Percentiles rank a stretch among this genome's conserved stretches.
phyloP scores from a whole-genome alignment of 1,140 invertebrate genomes.

The Adelges cooleyi region DNA sequence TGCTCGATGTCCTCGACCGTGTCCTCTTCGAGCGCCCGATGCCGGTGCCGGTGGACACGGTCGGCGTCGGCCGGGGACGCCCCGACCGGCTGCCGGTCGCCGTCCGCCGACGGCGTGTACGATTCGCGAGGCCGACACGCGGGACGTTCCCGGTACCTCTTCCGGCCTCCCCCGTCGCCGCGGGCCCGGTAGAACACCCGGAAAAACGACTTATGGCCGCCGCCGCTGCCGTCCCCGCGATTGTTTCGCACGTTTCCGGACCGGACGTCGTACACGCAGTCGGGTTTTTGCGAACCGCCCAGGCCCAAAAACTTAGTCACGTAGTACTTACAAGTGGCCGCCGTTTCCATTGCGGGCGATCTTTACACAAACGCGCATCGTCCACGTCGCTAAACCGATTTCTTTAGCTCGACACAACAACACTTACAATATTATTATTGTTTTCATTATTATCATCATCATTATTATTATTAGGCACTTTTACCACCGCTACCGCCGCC shows the following conservation, averaged over 20 bases:
- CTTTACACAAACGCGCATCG: background rate
- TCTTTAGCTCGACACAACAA: too few relatives aligned
- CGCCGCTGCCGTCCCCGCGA: background rate
- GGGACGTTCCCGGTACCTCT: background rate
- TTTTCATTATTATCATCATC: too few relatives aligned
- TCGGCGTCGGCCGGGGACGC: background rate
- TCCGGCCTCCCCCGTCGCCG: background rate
- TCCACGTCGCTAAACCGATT: background rate
- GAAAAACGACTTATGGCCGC: conserved; percentile 13
- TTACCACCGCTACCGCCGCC: too few relatives aligned
- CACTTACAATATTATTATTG: too few relatives aligned
- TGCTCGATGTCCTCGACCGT: conserved; percentile 17
- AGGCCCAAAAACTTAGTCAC: conserved; percentile 9
- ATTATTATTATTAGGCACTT: too few relatives aligned
- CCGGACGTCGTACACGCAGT: conserved; percentile 14
- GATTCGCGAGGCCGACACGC: background rate
- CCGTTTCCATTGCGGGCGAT: background rate
- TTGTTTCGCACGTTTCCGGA: background rate
- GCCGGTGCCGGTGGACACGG: background rate
- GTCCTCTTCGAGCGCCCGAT: background rate
- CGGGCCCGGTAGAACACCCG: conserved; percentile 3
- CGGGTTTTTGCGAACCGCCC: background rate
- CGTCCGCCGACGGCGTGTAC: background rate
- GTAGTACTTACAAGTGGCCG: conserved; percentile 21
- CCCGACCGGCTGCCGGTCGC: background rate